A percentile compares a stretch with the other conserved stretches of the same genome.
Evolutionary conservation across 2,888 invertebrate species (phyloP).

Genomic region (Hirudinaria manillensis): DNA sequence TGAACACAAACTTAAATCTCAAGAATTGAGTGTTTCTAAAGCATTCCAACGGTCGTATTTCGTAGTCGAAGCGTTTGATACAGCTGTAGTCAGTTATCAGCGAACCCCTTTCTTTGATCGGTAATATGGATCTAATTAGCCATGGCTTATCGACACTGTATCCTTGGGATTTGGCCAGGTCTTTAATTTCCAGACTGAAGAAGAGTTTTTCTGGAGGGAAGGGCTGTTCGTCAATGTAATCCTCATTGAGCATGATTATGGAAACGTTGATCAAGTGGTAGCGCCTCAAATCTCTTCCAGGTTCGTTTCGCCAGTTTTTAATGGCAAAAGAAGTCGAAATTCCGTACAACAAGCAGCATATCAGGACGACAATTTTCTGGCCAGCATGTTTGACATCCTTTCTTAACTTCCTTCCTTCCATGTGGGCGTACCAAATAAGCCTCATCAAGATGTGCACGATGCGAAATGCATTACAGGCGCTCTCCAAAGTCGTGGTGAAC

Average conservation of each 20-base stretch:
- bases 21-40: conserved; percentile 2
- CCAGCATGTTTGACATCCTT: conserved; percentile 32
- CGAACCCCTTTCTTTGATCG: not conserved
- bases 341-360: conserved; percentile 36
- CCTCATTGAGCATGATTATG: conserved; percentile 33
- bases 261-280: conserved; percentile 32
- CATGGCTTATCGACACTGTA: conserved; percentile 15
- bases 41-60: conserved; percentile 22
- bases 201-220: conserved; percentile 22
- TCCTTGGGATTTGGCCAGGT: conserved; percentile 28
- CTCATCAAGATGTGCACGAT: conserved; percentile 37
- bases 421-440: conserved; percentile 39
- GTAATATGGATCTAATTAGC: conserved; percentile 27
- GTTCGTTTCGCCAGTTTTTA: conserved; percentile 34
- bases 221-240: conserved; percentile 20
- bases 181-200: not conserved
- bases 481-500: conserved; percentile 34
- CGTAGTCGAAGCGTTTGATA: conserved; percentile 3
- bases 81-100: conserved; percentile 14
- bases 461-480: conserved; percentile 31
- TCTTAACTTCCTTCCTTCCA: conserved; percentile 37
- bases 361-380: conserved; percentile 35
- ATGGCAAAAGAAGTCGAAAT: conserved; percentile 38
- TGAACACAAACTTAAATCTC: conserved; percentile 23
- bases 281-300: conserved; percentile 6